A percentile compares a stretch with the other conserved stretches of the same genome.
These are phyloP conservation scores for Crypturellus undulatus DNA, from an alignment of 2,113 vertebrate species.

Conservation along the genomic window DNA sequence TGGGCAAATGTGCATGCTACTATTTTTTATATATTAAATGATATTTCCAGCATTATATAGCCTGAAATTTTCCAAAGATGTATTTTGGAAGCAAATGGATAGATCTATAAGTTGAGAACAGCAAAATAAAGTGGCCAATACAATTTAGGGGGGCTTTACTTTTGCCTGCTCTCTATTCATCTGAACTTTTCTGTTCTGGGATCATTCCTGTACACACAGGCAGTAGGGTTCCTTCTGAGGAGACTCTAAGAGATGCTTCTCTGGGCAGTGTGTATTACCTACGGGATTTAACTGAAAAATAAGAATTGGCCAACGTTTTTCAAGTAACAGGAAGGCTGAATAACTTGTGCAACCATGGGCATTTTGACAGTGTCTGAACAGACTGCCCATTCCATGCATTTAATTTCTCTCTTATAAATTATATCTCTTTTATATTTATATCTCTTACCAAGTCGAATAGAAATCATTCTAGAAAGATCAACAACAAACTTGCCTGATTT, in stretches of 20 bases:
- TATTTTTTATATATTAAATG: not conserved
- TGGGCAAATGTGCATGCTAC: not conserved
- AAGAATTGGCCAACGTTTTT: not conserved
- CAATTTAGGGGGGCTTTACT: not conserved
- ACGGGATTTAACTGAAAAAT: conserved; percentile 21
- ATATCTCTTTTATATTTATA: no score
- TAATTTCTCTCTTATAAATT: not conserved
- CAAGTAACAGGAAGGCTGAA: not conserved
- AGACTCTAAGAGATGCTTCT: not conserved
- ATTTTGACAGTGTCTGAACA: not conserved
- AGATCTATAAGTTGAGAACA: not conserved
- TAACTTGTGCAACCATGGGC: not conserved
- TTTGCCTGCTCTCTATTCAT: not conserved
- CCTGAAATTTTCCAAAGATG: not conserved
- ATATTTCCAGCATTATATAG: not conserved
- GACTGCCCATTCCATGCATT: not conserved
- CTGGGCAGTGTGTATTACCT: not conserved
- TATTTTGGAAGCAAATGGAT: not conserved
- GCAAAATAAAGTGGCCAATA: not conserved
- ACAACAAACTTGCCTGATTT: not conserved
- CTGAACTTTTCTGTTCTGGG: not conserved
- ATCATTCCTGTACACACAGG: not conserved
- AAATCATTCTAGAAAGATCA: not conserved
- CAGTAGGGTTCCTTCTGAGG: conserved; percentile 8
- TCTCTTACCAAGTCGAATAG: not conserved